These are phyloP conservation scores for Meandrusa payeni DNA, from an alignment of 2,888 invertebrate genomes.

Conservation along the genomic window DNA sequence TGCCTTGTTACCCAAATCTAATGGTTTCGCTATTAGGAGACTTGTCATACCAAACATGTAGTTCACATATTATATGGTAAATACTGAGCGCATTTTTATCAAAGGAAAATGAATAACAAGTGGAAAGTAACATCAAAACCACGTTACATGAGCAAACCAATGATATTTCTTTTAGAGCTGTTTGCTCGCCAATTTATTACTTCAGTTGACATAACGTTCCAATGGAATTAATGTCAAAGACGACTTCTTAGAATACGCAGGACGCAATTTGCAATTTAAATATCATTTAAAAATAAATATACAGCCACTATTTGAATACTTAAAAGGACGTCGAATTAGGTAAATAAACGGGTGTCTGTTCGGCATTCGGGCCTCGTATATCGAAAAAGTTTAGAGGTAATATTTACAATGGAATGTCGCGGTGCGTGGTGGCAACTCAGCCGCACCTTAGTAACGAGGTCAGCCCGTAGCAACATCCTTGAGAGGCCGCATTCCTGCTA, in stretches of 20 bases:
- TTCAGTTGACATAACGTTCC: neutral
- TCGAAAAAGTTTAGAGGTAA: conserved; percentile 38
- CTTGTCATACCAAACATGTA: too few species aligned
- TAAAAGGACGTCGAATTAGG: conserved; percentile 10
- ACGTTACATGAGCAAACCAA: too few species aligned
- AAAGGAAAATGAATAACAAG: too few species aligned
- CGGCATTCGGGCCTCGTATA: conserved; percentile 29
- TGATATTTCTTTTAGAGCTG: too few species aligned
- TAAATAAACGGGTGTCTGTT: conserved; percentile 24
- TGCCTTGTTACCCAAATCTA: too few species aligned
- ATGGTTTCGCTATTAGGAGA: too few species aligned
- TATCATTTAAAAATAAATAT: conserved; percentile 17
- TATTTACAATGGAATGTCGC: conserved; percentile 61
- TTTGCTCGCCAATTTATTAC: neutral
- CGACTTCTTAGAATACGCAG: conserved; percentile 1
- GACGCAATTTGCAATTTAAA: conserved; percentile 22
- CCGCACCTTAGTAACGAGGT: conserved; percentile 67
- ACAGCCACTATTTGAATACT: conserved; percentile 18
- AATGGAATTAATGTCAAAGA: conserved; percentile 7
- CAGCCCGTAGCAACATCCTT: conserved; percentile 67
- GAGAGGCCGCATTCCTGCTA: conserved; percentile 75
- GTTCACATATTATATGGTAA: too few species aligned
- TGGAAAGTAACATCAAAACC: too few species aligned
- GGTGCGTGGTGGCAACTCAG: conserved; percentile 41
- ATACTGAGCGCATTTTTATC: too few species aligned